A percentile compares a stretch with the other conserved stretches of the same genome.
These are phyloP conservation scores for Allobates femoralis DNA, from an alignment of 2,797 vertebrate species.

Conservation along the genomic window DNA sequence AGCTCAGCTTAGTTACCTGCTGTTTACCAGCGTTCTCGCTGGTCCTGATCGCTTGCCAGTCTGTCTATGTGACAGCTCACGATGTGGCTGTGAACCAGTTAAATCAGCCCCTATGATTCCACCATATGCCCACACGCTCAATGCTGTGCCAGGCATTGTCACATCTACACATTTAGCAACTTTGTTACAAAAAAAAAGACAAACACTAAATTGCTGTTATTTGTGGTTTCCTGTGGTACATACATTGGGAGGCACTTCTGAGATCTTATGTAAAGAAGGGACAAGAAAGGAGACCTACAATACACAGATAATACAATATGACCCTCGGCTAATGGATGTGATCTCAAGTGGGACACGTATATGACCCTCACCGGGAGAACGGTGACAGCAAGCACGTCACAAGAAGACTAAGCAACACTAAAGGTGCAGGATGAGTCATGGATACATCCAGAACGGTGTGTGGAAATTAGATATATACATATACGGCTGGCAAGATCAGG, in stretches of 20 bases:
- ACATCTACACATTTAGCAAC: too few relatives aligned
- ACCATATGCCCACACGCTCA: too few relatives aligned
- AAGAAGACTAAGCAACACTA: background rate
- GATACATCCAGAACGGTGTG: background rate
- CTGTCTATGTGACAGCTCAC: too few relatives aligned
- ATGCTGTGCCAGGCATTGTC: too few relatives aligned
- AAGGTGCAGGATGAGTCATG: conserved; percentile 7
- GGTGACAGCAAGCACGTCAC: background rate
- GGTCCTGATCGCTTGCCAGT: too few relatives aligned
- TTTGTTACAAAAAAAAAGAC: too few relatives aligned
- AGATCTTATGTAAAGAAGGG: too few relatives aligned
- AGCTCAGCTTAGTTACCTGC: too few relatives aligned
- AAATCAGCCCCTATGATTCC: too few relatives aligned
- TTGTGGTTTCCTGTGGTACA: background rate
- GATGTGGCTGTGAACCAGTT: too few relatives aligned
- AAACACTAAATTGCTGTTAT: background rate
- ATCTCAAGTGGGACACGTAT: background rate
- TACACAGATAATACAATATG: background rate
- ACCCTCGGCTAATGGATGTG: background rate
- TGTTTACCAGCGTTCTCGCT: too few relatives aligned
- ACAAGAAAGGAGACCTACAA: too few relatives aligned
- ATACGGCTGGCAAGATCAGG: background rate
- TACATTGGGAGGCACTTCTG: background rate
- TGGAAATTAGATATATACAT: background rate
- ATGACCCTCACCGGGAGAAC: background rate